phyloP scores from a whole-genome alignment of 2,888 invertebrate species.

The Graphium colonna region DNA sequence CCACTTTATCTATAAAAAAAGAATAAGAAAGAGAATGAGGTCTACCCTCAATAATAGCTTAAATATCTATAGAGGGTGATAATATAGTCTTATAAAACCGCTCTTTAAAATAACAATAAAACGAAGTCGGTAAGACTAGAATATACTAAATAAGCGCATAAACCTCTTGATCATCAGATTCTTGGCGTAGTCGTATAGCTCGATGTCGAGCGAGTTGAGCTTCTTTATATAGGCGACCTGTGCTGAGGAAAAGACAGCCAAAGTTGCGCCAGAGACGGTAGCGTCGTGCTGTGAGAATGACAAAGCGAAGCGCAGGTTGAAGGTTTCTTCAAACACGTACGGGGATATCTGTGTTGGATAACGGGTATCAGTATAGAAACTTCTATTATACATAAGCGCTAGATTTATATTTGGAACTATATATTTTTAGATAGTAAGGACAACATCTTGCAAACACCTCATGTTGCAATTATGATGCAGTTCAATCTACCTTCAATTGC shows the following conservation, averaged over 20 bases:
- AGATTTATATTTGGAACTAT: not conserved
- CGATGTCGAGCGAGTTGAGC: slow-evolving; percentile 93
- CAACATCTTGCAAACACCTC: too few relatives aligned
- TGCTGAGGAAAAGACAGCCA: slow-evolving; percentile 86
- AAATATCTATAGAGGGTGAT: too few relatives aligned
- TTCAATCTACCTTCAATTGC: too few relatives aligned
- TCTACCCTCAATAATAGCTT: too few relatives aligned
- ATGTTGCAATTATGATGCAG: too few relatives aligned
- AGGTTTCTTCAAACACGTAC: slow-evolving; percentile 96
- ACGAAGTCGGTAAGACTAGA: too few relatives aligned
- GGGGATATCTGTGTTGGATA: slow-evolving; percentile 84
- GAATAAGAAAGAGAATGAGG: too few relatives aligned
- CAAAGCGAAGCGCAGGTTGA: slow-evolving; percentile 92
- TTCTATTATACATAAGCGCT: not conserved
- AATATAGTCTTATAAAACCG: too few relatives aligned
- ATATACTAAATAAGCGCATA: not conserved
- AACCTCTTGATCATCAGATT: slow-evolving; percentile 89
- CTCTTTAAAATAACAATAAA: not conserved
- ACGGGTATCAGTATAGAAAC: not conserved
- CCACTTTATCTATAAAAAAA: too few relatives aligned
- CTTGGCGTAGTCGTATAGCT: slow-evolving; percentile 96
- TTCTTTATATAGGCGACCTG: slow-evolving; percentile 88
- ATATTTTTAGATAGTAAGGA: too few relatives aligned
- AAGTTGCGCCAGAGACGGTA: slow-evolving; percentile 91
- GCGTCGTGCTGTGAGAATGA: slow-evolving; percentile 96